phyloP scores from a whole-genome alignment of 2,113 vertebrate species.

The Noctilio leporinus region DNA sequence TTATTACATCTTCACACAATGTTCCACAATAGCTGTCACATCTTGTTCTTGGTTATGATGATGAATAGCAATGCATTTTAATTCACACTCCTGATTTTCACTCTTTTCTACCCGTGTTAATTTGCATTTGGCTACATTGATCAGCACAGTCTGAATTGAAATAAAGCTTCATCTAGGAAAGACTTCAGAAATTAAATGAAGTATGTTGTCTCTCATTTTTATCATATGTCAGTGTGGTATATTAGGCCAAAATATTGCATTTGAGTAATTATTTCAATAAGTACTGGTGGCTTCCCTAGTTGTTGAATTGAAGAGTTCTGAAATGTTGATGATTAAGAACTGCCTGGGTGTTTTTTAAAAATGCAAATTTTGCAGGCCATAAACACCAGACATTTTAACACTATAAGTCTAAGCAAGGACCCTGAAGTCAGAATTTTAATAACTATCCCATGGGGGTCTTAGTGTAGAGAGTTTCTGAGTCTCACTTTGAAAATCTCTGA shows the following conservation, averaged over 20 bases:
- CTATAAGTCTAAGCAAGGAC: not conserved
- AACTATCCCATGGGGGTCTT: not conserved
- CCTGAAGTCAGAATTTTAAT: not conserved
- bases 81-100: slow-evolving; percentile 57
- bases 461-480: not conserved
- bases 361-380: not conserved
- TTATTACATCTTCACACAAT: slow-evolving; percentile 46
- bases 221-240: not conserved
- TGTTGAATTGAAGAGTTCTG: not conserved
- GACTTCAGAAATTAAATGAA: slow-evolving; percentile 14
- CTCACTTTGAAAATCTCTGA: not conserved
- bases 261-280: slow-evolving; percentile 1
- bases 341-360: not conserved
- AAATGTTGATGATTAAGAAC: not conserved
- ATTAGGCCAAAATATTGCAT: not conserved
- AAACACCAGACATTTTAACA: not conserved
- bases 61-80: slow-evolving; percentile 57
- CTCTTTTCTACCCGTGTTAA: slow-evolving; percentile 54
- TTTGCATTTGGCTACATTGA: slow-evolving; percentile 55
- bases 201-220: not conserved
- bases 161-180: not conserved
- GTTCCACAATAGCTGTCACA: slow-evolving; percentile 63
- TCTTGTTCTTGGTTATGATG: slow-evolving; percentile 63
- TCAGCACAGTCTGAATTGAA: slow-evolving; percentile 28
- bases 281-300: not conserved